Evolutionary conservation across 2,113 vertebrate species (phyloP).

Genomic region (Circaetus gallicus): DNA sequence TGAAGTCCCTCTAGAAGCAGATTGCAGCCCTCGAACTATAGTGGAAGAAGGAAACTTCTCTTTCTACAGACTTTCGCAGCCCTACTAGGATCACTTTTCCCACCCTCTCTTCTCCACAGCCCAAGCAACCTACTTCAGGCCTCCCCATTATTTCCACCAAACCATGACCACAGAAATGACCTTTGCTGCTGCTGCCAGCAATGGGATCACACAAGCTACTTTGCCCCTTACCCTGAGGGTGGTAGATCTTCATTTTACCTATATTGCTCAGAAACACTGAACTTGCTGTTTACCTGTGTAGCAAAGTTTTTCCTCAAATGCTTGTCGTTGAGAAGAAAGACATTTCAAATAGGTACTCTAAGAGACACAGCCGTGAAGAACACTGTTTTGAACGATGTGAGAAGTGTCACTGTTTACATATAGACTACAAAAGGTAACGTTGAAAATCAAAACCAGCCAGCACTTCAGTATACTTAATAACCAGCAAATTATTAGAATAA

Average conservation of each 20-base stretch:
- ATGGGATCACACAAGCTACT: not conserved
- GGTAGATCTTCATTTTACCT: not conserved
- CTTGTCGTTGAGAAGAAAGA: not conserved
- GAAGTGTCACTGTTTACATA: not conserved
- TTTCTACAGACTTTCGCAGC: not conserved
- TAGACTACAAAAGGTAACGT: accelerated
- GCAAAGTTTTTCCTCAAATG: not conserved
- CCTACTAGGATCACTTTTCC: not conserved
- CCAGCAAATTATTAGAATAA: not conserved
- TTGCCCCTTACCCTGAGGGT: not conserved
- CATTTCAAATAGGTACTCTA: not conserved
- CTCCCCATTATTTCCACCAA: not conserved
- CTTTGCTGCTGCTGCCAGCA: not conserved
- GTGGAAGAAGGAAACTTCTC: not conserved
- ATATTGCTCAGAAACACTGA: not conserved
- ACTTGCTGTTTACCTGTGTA: not conserved
- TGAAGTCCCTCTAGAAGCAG: not conserved
- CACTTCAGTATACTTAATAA: not conserved
- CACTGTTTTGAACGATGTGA: not conserved
- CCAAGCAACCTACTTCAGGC: not conserved
- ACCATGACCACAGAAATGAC: not conserved
- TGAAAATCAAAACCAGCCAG: not conserved
- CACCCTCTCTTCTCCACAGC: not conserved
- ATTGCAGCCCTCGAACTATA: not conserved
- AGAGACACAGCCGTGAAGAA: not conserved